These are phyloP conservation scores for Melozone crissalis DNA, from an alignment of 2,113 vertebrate species.

Conservation along the genomic window DNA sequence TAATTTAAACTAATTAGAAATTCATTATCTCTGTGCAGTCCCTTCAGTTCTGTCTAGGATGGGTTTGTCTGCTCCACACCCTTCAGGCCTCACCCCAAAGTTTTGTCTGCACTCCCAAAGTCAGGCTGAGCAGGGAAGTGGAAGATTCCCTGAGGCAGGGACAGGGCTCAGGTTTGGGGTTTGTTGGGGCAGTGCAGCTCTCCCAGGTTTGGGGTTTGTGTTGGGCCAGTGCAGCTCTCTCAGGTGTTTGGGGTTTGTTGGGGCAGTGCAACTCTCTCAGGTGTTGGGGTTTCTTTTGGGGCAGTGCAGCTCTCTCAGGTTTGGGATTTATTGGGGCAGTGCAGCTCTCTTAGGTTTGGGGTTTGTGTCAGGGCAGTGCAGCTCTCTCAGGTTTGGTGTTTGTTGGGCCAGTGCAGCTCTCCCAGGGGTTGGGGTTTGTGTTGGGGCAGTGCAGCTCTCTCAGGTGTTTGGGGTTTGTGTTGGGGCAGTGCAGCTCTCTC, in stretches of 20 bases:
- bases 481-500: too few relatives aligned
- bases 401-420: too few relatives aligned
- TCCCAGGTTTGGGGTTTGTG: too few relatives aligned
- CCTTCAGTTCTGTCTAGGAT: slow-evolving; percentile 87
- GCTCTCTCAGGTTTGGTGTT: too few relatives aligned
- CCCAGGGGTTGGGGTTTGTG: too few relatives aligned
- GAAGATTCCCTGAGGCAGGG: slow-evolving; percentile 5
- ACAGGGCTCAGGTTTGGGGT: too few relatives aligned
- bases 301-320: too few relatives aligned
- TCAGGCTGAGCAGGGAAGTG: slow-evolving; percentile 91
- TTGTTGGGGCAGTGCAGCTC: background rate
- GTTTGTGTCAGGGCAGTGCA: too few relatives aligned
- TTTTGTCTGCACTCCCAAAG: slow-evolving; percentile 89
- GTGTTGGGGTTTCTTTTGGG: background rate
- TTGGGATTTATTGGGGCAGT: too few relatives aligned
- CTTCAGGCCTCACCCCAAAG: slow-evolving; percentile 86
- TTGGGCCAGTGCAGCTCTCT: background rate
- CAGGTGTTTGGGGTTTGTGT: too few relatives aligned
- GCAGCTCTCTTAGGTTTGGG: too few relatives aligned
- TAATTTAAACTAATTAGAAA: background rate
- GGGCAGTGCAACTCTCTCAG: background rate
- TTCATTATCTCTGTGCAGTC: slow-evolving; percentile 66
- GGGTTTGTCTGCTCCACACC: slow-evolving; percentile 89
- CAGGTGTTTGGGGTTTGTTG: background rate
- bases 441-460: too few relatives aligned